Evolutionary conservation across 1,140 invertebrate genomes (phyloP), one percentile per base, ranked within the genome.

Genomic region (Neodiprion virginianus): DNA sequence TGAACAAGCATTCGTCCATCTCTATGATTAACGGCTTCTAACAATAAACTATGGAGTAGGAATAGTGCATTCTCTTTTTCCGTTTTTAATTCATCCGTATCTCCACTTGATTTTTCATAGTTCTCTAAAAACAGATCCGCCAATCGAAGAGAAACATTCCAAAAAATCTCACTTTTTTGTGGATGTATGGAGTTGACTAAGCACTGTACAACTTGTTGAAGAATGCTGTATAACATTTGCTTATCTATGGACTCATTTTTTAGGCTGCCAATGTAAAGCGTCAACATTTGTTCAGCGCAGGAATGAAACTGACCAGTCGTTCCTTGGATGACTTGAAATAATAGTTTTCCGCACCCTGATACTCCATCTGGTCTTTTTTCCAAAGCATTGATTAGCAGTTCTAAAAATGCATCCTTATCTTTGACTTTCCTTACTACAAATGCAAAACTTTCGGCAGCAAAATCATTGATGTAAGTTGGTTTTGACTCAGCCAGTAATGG

Each of bases 381-480:
- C 9, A 97, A 86, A 48, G 91, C 90, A 80, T 90, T 88, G 7
- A 98, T 87, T 8, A 97, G 85, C 28, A 94, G 88, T 69, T 91
- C 87, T 40, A 97, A 88, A 84, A 98, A 94, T 21, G 91, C 91
- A 9, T 93, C 89, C 79, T 94, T 95, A 78, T 97, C 94, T 79
- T 91, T 93, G 53, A 96, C 93, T 91, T 98, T 97, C 76, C 96
- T 89, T 8, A 96, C 94, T 1, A 98, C 93, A 89, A 96, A 98
- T 12, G 96, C 93, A 90, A 98, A 98, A 89, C 95, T 96, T 88
- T 98, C 96, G 1, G 96, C 95, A n/a, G 96, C 96, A 91, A 98
- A 98, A 84, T 94, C 94, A 77, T 94, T 93, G n/a, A 98, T 93
- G 82, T 97, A 96, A 71, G 92, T 90, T 72, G 94, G 95, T 74